These are phyloP conservation scores for Peromyscus leucopus DNA, from an alignment of 2,113 vertebrate species.

Conservation along the genomic window DNA sequence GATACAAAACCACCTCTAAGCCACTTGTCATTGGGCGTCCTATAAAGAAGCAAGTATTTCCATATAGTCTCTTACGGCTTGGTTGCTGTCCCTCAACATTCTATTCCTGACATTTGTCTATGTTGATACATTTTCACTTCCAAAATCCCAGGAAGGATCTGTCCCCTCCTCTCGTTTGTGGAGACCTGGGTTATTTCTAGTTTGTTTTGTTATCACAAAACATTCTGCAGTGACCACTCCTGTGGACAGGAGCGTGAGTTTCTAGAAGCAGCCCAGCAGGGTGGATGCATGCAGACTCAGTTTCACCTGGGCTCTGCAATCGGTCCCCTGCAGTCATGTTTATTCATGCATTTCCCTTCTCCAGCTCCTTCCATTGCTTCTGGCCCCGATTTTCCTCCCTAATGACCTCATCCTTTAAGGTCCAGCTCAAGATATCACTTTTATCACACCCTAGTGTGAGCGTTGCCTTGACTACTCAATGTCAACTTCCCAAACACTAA, in stretches of 20 bases:
- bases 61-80: neutral
- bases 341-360: neutral
- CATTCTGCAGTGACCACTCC: neutral
- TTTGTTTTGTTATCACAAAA: neutral
- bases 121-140: neutral
- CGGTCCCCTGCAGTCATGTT: rapidly evolving
- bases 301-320: neutral
- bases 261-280: neutral
- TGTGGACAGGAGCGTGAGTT: rapidly evolving
- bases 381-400: neutral
- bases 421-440: neutral
- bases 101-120: neutral
- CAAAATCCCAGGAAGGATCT: no score
- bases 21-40: neutral
- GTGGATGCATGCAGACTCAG: rapidly evolving
- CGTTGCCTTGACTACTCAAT: neutral
- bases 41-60: neutral
- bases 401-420: neutral
- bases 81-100: no score
- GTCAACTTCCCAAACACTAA: neutral
- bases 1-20: neutral
- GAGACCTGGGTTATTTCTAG: neutral
- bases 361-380: neutral
- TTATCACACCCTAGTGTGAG: neutral
- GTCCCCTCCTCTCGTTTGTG: neutral